phyloP scores from a whole-genome alignment of 2,797 vertebrate genomes.

The Chelmon rostratus region DNA sequence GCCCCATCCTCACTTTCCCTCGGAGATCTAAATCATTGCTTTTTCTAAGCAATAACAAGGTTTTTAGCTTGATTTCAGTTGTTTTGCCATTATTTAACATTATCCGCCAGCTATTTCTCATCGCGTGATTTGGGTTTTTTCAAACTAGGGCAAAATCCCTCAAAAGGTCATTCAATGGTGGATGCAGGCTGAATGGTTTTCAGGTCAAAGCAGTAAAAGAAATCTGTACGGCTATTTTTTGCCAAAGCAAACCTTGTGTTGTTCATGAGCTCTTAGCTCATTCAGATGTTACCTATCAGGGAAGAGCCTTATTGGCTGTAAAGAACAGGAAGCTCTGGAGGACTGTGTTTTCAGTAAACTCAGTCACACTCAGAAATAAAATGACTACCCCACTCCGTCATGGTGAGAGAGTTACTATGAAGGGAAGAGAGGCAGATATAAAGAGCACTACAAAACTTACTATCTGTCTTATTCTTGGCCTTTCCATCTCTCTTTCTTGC shows the following conservation, averaged over 20 bases:
- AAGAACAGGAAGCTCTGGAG: slow-evolving; percentile 26
- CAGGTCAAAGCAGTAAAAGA: slow-evolving; percentile 44
- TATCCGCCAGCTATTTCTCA: slow-evolving; percentile 22
- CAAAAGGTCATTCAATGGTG: slow-evolving; percentile 35
- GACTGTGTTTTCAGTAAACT: slow-evolving; percentile 32
- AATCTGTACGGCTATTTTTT: slow-evolving; percentile 45
- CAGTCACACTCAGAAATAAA: slow-evolving; percentile 50
- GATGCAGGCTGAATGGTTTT: slow-evolving; percentile 38
- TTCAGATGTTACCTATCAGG: slow-evolving; percentile 39
- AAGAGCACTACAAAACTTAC: slow-evolving; percentile 34
- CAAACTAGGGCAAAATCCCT: slow-evolving; percentile 48
- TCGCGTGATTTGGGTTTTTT: slow-evolving; percentile 39
- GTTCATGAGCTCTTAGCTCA: slow-evolving; percentile 33
- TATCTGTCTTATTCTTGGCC: slow-evolving; percentile 38
- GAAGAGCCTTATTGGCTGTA: slow-evolving; percentile 20
- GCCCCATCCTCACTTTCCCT: background rate
- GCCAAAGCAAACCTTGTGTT: slow-evolving; percentile 33
- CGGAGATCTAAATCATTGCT: slow-evolving; percentile 3
- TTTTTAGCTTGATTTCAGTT: slow-evolving; percentile 19
- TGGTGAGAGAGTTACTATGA: slow-evolving; percentile 43
- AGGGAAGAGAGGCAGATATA: slow-evolving; percentile 50
- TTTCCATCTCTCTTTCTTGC: slow-evolving; percentile 37
- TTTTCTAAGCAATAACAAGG: slow-evolving; percentile 18
- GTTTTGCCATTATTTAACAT: slow-evolving; percentile 23
- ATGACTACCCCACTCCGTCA: slow-evolving; percentile 29